A percentile compares a stretch with the other conserved stretches of the same genome.
Evolutionary conservation across 2,797 vertebrate genomes (phyloP).

Genomic region (Takifugu ocellatus): DNA sequence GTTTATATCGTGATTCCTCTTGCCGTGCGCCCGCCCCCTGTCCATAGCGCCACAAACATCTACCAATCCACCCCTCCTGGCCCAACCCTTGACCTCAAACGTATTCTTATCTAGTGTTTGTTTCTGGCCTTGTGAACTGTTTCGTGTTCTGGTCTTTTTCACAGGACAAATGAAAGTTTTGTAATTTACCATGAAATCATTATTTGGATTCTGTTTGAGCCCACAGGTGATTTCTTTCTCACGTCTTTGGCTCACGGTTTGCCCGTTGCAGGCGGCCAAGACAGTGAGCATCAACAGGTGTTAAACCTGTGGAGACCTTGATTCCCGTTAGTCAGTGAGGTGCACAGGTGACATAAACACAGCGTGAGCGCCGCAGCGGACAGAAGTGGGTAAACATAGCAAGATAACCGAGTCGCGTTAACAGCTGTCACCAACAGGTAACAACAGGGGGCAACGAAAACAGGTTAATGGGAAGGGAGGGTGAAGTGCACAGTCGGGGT

Average conservation of each 20-base stretch:
- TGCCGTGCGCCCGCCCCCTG: slow-evolving; percentile 6
- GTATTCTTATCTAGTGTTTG: background rate
- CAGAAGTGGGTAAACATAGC: slow-evolving; percentile 28
- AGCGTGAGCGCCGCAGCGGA: too few relatives aligned
- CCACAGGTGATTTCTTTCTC: slow-evolving; percentile 41
- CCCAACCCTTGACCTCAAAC: background rate
- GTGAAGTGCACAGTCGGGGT: background rate
- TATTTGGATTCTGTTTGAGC: slow-evolving; percentile 8
- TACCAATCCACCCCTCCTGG: slow-evolving; percentile 8
- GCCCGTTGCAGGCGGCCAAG: slow-evolving; percentile 8
- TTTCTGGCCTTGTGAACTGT: background rate
- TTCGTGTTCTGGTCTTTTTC: too few relatives aligned
- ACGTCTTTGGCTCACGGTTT: slow-evolving; percentile 15
- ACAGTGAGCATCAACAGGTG: slow-evolving; percentile 36
- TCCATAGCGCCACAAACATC: slow-evolving; percentile 6
- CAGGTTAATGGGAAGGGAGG: background rate
- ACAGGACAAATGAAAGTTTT: background rate
- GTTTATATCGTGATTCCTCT: slow-evolving; percentile 59
- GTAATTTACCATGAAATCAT: background rate
- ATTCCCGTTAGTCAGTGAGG: slow-evolving; percentile 1
- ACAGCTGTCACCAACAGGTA: background rate
- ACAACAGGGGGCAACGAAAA: slow-evolving; percentile 9
- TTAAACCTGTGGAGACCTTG: slow-evolving; percentile 41
- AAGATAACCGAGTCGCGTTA: slow-evolving; percentile 17
- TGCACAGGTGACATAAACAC: slow-evolving; percentile 24